Conservation (phyloP, 2,797 vertebrate genomes). For the Calcarius lapponicus region DNA sequence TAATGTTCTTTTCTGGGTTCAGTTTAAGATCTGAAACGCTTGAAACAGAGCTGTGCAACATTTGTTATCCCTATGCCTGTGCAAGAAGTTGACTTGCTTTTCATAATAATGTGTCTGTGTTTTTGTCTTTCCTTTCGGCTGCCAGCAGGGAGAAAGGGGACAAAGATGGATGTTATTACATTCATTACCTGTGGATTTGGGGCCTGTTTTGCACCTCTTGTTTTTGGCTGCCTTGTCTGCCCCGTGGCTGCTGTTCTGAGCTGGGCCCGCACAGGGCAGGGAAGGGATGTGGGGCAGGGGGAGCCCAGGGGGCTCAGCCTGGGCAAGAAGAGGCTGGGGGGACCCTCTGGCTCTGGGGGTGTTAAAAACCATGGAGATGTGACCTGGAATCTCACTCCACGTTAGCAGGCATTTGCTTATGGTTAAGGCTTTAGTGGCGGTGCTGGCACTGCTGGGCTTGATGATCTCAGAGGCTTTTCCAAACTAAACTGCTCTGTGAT, state of each 20-base stretch:
- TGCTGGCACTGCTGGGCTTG: not conserved
- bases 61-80: not conserved
- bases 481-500: accelerated
- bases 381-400: not conserved
- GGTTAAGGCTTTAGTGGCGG: not conserved
- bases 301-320: not conserved
- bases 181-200: not conserved
- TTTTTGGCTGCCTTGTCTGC: not conserved
- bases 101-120: not conserved
- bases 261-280: not conserved
- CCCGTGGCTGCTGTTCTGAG: not conserved
- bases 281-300: not conserved
- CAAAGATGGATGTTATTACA: not conserved
- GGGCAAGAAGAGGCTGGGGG: not conserved
- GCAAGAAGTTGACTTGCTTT: not conserved
- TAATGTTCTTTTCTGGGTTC: not conserved
- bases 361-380: not conserved
- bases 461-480: not conserved
- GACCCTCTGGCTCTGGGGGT: not conserved
- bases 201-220: not conserved
- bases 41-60: not conserved
- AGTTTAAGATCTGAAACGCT: not conserved
- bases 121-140: not conserved
- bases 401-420: too few relatives aligned
- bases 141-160: not conserved